phyloP scores from a whole-genome alignment of 2,113 vertebrate genomes.

The Poicephalus meyeri region DNA sequence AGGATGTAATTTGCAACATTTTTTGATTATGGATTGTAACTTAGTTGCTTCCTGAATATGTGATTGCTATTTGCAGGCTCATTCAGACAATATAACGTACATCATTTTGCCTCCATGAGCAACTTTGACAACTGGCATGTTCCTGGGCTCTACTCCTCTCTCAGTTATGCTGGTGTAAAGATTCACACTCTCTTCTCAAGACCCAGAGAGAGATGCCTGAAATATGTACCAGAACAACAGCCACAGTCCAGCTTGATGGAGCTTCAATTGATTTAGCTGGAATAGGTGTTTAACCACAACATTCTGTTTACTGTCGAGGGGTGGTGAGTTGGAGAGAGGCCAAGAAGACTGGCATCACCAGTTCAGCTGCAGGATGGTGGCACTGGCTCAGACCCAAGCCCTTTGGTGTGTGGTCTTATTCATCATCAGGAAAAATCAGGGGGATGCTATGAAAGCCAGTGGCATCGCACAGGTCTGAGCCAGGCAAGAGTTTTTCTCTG shows the following conservation, averaged over 20 bases:
- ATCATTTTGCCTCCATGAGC: background rate
- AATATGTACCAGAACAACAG: background rate
- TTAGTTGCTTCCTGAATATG: slow-evolving; percentile 41
- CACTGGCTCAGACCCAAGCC: background rate
- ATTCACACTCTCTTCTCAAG: background rate
- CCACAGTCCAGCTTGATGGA: accelerated
- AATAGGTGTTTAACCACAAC: no score
- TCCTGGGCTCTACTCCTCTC: background rate
- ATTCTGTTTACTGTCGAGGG: accelerated
- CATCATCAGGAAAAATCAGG: background rate
- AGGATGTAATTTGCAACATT: slow-evolving; percentile 69
- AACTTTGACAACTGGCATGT: background rate
- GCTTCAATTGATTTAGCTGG: background rate
- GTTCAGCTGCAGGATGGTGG: background rate
- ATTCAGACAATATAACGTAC: background rate
- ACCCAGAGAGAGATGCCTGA: background rate
- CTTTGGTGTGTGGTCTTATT: background rate
- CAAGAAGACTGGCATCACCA: accelerated
- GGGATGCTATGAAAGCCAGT: background rate
- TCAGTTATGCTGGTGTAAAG: background rate
- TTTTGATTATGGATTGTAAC: slow-evolving; percentile 59
- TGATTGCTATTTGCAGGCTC: background rate
- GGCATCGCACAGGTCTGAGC: background rate
- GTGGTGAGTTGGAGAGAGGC: background rate
- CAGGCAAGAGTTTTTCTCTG: background rate